Percentiles rank a stretch among this genome's conserved stretches.
Evolutionary conservation across 2,888 invertebrate species (phyloP).

Genomic region (Pinctada fucata): DNA sequence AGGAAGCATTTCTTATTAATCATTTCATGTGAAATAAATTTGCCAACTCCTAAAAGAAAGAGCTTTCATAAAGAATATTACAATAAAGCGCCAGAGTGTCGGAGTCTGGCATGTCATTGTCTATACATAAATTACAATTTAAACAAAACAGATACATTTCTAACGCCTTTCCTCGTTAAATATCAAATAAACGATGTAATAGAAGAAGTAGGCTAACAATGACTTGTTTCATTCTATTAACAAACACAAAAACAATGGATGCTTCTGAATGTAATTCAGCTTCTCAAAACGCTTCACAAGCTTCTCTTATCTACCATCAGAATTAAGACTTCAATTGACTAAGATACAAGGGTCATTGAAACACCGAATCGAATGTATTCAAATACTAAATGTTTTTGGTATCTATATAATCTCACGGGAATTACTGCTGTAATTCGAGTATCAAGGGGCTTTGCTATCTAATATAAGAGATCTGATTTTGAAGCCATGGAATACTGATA

Average conservation of each 20-base stretch:
- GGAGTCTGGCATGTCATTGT: neutral
- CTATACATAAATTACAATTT: neutral
- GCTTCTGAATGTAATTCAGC: neutral
- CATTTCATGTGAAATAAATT: no score
- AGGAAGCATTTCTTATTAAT: no score
- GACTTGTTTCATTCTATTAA: neutral
- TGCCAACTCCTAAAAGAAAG: no score
- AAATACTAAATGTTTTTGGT: slow-evolving; percentile 27
- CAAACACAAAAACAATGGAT: neutral
- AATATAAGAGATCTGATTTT: slow-evolving; percentile 23
- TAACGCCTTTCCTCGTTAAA: neutral
- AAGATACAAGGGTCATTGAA: slow-evolving; percentile 36
- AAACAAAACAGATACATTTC: slow-evolving; percentile 10
- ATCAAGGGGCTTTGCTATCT: slow-evolving; percentile 27
- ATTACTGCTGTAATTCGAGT: slow-evolving; percentile 30
- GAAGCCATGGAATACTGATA: slow-evolving; percentile 25
- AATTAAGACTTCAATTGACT: slow-evolving; percentile 31
- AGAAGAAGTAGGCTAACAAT: neutral
- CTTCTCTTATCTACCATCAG: slow-evolving; percentile 21
- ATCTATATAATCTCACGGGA: slow-evolving; percentile 26
- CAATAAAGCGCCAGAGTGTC: neutral
- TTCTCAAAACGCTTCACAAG: neutral
- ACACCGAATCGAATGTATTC: slow-evolving; percentile 34
- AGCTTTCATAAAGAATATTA: no score
- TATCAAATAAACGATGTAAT: neutral